Base-by-base conservation (phyloP, 2,113 vertebrate genomes). In the Erythrolamprus reginae region DNA sequence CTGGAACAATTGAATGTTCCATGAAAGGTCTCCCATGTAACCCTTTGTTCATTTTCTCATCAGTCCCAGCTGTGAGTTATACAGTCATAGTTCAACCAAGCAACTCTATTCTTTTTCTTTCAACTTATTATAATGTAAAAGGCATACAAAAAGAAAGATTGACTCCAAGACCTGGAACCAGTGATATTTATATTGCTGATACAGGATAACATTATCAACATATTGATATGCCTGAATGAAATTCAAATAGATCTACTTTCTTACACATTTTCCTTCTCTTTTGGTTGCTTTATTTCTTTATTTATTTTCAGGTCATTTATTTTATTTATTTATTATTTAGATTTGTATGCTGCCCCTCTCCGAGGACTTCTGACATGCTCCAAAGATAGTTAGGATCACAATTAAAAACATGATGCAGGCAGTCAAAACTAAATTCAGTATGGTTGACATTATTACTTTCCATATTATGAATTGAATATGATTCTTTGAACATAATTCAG, bases 41-140 rank as follows among this genome's bases (percentile, higher is more conserved):
- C 87, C 70, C 45, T 86, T 87, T 86, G 45, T 89, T 89, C 91
- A 87, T 61, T 86, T 89, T 56, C 47, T 87, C 88, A 89, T 92
- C 47, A 87, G 51, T 53, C 84, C 84, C n/a, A 87, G n/a, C 47
- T 56, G 52, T 42, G 51, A 38, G 51, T 50, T 89, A 23, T 83
- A 33, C 58, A 70, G 65, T n/a, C 45, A 82, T 52, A 51, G 88
- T 87, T 89, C 84, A 92, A 55, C 58, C 77, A 56, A 86, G 56
- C 47, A 89, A 87, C 42, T 51, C 52, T 50, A 53, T 38, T 82
- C 61, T 89, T 86, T 89, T n/a, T 82, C 47, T 84, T 82, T 89
- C 42, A 89, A 89, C 1, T 50, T 89, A 5, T 45, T 45, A 53
- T 86, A 26, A 58, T 45, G 65, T 82, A 84, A 70, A 90, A 89